Conservation (phyloP, 2,113 vertebrate species). For the Propithecus coquereli region DNA sequence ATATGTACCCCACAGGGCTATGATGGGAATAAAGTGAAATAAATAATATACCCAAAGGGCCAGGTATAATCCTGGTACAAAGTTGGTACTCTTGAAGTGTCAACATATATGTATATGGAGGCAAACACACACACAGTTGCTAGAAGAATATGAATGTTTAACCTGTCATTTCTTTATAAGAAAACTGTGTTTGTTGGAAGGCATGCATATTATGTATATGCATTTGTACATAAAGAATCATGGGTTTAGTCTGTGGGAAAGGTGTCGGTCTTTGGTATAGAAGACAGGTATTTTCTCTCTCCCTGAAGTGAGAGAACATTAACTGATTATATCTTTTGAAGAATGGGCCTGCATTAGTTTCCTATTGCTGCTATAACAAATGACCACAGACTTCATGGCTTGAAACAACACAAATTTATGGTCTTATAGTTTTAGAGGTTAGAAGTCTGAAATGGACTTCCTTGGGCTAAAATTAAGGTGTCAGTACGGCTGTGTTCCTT, state of each 20-base stretch:
- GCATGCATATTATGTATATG: background rate
- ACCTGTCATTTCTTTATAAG: background rate
- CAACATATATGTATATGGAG: background rate
- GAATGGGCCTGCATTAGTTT: background rate
- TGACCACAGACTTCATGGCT: background rate
- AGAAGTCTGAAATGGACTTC: background rate
- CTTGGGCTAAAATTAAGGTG: background rate
- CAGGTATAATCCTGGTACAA: background rate
- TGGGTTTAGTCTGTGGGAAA: background rate
- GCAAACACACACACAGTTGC: background rate
- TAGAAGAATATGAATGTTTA: background rate
- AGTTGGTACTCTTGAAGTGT: background rate
- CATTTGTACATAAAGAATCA: background rate
- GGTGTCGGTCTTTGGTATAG: background rate
- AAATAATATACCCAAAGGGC: background rate
- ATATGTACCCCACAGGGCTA: background rate
- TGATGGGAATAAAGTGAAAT: background rate
- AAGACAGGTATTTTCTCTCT: background rate
- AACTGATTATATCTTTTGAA: background rate
- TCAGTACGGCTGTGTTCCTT: background rate
- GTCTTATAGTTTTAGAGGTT: background rate
- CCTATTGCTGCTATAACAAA: background rate
- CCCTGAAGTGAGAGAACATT: background rate
- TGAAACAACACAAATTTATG: background rate
- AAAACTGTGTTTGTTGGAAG: background rate